A percentile compares a stretch with the other conserved stretches of the same genome.
phyloP scores from a whole-genome alignment of 2,888 invertebrate species.

The Caenorhabditis virilis region DNA sequence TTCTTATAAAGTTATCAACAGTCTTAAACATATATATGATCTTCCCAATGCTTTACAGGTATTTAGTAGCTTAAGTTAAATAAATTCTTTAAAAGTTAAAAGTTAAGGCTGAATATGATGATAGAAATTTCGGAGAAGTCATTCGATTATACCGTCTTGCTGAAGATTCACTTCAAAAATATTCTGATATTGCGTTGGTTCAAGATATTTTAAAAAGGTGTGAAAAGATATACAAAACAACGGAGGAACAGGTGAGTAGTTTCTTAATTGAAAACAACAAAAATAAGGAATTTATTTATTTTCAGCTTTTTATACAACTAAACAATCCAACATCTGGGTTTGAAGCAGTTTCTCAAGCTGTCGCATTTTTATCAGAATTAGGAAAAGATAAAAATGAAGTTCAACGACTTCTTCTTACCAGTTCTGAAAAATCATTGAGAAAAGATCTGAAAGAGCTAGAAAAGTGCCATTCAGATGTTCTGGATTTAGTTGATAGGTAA shows the following conservation, averaged over 20 bases:
- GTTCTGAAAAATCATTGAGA: conserved; percentile 28
- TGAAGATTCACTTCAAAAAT: conserved; percentile 37
- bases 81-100: background rate
- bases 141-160: conserved; percentile 48
- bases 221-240: conserved; percentile 28
- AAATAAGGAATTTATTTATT: no score
- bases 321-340: conserved; percentile 33
- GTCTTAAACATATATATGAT: conserved; percentile 63
- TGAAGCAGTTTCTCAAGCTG: conserved; percentile 37
- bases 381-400: conserved; percentile 38
- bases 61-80: background rate
- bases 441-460: conserved; percentile 33
- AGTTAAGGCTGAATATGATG: conserved; percentile 47
- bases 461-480: conserved; percentile 49
- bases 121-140: conserved; percentile 45
- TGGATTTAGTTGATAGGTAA: conserved; percentile 68
- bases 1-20: conserved; percentile 61
- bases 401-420: conserved; percentile 25
- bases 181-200: conserved; percentile 47
- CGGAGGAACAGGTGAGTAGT: no score
- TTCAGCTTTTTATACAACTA: conserved; percentile 33
- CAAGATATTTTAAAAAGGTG: conserved; percentile 30
- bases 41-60: conserved; percentile 63
- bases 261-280: no score
- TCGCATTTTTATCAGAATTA: conserved; percentile 36